Evolutionary conservation across 92 coral and sea anemone genomes (phyloP).

Genomic region (Bergia sp.): DNA sequence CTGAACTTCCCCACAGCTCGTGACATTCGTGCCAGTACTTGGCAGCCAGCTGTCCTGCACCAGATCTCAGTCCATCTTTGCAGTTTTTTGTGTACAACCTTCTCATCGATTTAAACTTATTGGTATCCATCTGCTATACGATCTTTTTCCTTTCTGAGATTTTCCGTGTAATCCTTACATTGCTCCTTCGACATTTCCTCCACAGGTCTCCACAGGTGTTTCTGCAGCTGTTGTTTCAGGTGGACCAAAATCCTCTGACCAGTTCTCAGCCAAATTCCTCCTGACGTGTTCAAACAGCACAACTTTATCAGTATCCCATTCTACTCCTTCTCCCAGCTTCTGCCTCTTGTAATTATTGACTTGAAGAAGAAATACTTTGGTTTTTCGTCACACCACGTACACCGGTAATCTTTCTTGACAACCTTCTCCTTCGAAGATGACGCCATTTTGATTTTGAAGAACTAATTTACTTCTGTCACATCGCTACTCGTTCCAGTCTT

Average conservation of each 20-base stretch:
- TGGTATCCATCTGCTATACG: slow-evolving; percentile 42
- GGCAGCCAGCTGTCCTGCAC: slow-evolving; percentile 40
- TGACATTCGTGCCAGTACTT: slow-evolving; percentile 48
- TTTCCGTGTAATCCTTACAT: slow-evolving; percentile 15
- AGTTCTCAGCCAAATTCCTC: slow-evolving; percentile 31
- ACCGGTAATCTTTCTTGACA: slow-evolving; percentile 30
- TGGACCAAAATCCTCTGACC: slow-evolving; percentile 43
- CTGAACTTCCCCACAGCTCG: slow-evolving; percentile 50
- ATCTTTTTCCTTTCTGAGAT: slow-evolving; percentile 26
- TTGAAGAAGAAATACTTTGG: slow-evolving; percentile 29
- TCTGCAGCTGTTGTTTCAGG: slow-evolving; percentile 17
- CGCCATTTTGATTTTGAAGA: neutral
- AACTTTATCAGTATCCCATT: slow-evolving; percentile 61
- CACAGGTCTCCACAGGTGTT: neutral
- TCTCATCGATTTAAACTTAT: slow-evolving; percentile 39
- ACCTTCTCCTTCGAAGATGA: slow-evolving; percentile 5
- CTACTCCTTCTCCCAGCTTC: slow-evolving; percentile 51
- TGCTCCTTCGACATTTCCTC: slow-evolving; percentile 39
- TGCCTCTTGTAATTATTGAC: slow-evolving; percentile 38
- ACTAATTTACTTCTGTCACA: neutral
- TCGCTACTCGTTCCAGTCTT: neutral
- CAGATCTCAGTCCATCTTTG: slow-evolving; percentile 42
- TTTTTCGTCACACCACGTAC: slow-evolving; percentile 52
- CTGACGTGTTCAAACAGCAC: slow-evolving; percentile 52
- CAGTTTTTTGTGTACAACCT: slow-evolving; percentile 31